Conservation (phyloP, 2,797 vertebrate species). For the Meriones psammophilus region DNA sequence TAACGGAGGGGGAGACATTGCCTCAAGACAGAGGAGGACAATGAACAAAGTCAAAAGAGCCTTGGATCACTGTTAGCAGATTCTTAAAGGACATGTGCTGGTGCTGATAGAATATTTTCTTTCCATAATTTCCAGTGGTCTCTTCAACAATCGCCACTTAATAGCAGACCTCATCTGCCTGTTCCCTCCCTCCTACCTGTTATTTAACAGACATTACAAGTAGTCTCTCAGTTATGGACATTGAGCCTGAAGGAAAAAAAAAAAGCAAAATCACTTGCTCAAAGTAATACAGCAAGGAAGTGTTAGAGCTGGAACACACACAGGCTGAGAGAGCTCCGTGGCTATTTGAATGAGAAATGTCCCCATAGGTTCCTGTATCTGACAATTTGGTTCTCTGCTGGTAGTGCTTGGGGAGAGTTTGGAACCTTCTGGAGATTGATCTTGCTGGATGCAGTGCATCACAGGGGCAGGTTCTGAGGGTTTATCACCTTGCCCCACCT, state of each 20-base stretch:
- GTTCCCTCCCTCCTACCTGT: neutral
- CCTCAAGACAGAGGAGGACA: conserved; percentile 33
- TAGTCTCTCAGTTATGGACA: neutral
- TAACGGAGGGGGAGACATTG: neutral
- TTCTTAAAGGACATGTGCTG: neutral
- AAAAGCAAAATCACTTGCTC: neutral
- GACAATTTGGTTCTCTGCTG: neutral
- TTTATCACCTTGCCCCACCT: neutral
- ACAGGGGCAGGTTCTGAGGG: neutral
- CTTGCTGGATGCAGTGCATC: neutral
- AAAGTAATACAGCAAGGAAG: neutral
- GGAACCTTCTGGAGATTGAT: neutral
- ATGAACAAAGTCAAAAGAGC: neutral
- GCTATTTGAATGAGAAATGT: neutral
- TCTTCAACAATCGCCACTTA: neutral
- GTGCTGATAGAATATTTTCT: neutral
- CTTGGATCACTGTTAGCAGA: neutral
- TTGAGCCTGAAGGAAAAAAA: neutral
- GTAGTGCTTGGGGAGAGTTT: neutral
- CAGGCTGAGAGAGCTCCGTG: neutral
- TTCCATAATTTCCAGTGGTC: neutral
- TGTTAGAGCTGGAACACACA: neutral
- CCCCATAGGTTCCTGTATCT: neutral
- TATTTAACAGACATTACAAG: neutral
- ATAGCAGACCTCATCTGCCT: neutral